Percentiles rank a stretch among this genome's conserved stretches.
phyloP scores from a whole-genome alignment of 2,888 invertebrate species.

The Andrena camellia region DNA sequence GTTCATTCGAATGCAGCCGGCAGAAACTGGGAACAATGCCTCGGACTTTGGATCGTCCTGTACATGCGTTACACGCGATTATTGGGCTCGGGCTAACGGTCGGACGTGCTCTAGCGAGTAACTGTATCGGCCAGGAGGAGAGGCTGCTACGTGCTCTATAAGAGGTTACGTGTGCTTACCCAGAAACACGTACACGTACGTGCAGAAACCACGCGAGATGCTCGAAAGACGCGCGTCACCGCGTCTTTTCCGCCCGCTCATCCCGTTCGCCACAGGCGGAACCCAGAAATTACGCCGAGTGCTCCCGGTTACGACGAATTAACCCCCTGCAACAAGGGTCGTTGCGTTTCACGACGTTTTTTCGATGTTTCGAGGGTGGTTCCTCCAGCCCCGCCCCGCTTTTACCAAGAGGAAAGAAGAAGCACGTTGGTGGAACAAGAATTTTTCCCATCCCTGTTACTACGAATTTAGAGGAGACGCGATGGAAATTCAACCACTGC shows the following conservation, averaged over 20 bases:
- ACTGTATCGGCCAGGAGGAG: slow-evolving; percentile 71
- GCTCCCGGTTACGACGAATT: slow-evolving; percentile 55
- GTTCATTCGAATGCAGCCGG: background rate
- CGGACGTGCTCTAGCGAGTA: slow-evolving; percentile 72
- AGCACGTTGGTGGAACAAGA: background rate
- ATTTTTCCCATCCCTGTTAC: too few species aligned
- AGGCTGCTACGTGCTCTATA: slow-evolving; percentile 62
- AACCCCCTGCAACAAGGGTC: slow-evolving; percentile 32
- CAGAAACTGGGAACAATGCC: slow-evolving; percentile 5
- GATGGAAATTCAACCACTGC: too few species aligned
- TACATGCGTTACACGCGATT: slow-evolving; percentile 58
- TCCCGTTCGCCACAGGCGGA: background rate
- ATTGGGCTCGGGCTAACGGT: slow-evolving; percentile 71
- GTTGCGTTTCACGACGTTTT: slow-evolving; percentile 37
- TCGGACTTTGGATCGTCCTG: slow-evolving; percentile 44
- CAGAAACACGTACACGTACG: slow-evolving; percentile 52
- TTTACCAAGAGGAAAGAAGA: background rate
- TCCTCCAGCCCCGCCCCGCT: background rate
- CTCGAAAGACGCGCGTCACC: slow-evolving; percentile 36
- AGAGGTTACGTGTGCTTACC: slow-evolving; percentile 66
- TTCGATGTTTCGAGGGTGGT: slow-evolving; percentile 36
- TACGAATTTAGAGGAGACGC: too few species aligned
- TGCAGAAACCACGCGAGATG: slow-evolving; percentile 43
- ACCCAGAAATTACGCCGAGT: slow-evolving; percentile 45
- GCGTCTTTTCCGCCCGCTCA: slow-evolving; percentile 23